Conservation (phyloP, 2,888 invertebrate species). For the Eristalinus sepulchralis region DNA sequence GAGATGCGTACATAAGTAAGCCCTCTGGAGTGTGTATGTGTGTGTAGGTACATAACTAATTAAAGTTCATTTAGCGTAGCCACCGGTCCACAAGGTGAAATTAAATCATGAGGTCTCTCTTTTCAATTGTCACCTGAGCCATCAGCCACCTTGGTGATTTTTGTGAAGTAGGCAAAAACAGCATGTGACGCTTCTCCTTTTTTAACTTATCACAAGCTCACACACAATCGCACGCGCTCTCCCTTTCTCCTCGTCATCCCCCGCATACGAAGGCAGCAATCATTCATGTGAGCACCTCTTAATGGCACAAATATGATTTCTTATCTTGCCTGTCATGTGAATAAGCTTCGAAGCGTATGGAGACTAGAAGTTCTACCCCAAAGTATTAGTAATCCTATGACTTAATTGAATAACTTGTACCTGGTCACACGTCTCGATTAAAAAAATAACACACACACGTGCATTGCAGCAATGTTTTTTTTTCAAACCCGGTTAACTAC, state of each 20-base stretch:
- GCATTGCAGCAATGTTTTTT: not conserved
- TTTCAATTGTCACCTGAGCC: conserved; percentile 50
- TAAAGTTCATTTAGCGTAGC: not conserved
- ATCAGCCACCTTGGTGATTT: not conserved
- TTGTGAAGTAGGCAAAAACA: not conserved
- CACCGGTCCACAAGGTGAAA: not conserved
- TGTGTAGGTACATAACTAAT: not conserved
- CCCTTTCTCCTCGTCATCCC: not conserved
- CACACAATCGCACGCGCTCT: not conserved
- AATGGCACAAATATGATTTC: conserved; percentile 18
- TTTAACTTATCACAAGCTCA: not conserved
- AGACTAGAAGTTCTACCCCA: not conserved
- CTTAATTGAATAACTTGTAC: conserved; percentile 8
- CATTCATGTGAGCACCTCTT: not conserved
- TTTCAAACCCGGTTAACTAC: not conserved
- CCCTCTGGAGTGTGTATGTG: not conserved
- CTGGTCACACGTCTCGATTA: not conserved
- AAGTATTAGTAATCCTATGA: conserved; percentile 29
- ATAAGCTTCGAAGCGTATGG: conserved; percentile 17
- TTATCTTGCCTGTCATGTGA: conserved; percentile 63
- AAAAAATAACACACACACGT: not conserved
- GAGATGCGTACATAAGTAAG: not conserved
- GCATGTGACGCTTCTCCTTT: conserved; percentile 51
- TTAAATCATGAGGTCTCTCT: conserved; percentile 41
- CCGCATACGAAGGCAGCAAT: not conserved